phyloP scores from a whole-genome alignment of 2,113 vertebrate species.

The Polypterus bichir region DNA sequence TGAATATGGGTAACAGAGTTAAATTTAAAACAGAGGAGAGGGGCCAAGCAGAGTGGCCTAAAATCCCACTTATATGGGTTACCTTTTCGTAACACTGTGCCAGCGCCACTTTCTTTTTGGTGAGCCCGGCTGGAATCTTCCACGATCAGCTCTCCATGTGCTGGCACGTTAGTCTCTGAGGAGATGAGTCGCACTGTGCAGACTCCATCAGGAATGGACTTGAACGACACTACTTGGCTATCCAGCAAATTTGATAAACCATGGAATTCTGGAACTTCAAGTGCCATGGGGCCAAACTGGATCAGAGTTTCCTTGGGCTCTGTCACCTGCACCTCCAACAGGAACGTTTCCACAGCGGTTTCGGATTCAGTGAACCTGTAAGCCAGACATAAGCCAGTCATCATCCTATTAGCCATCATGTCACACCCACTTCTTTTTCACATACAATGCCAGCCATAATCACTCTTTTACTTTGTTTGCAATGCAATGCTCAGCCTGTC shows the following conservation, averaged over 20 bases:
- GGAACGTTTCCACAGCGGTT: constrained; percentile 41
- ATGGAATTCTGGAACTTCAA: constrained; percentile 51
- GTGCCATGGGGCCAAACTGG: constrained; percentile 31
- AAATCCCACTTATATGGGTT: too few species aligned
- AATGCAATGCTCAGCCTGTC: too few species aligned
- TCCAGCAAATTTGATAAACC: constrained; percentile 44
- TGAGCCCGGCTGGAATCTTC: constrained; percentile 24
- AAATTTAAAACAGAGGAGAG: too few species aligned
- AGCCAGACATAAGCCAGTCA: constrained; percentile 10
- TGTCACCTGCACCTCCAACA: constrained; percentile 35
- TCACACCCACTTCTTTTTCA: neutral
- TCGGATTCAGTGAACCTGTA: constrained; percentile 54
- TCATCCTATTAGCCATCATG: neutral
- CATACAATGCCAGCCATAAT: neutral
- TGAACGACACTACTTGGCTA: constrained; percentile 36
- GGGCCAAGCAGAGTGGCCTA: too few species aligned
- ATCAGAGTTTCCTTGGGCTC: constrained; percentile 29
- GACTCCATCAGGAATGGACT: neutral
- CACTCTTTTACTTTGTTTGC: too few species aligned
- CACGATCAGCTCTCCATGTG: constrained; percentile 36
- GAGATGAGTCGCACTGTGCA: constrained; percentile 37
- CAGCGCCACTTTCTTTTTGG: neutral
- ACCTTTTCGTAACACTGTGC: constrained; percentile 4
- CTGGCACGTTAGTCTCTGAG: constrained; percentile 30
- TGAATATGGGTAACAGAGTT: neutral